These are phyloP conservation scores for Lycaon pictus DNA, from an alignment of 2,113 vertebrate genomes.

Conservation along the genomic window DNA sequence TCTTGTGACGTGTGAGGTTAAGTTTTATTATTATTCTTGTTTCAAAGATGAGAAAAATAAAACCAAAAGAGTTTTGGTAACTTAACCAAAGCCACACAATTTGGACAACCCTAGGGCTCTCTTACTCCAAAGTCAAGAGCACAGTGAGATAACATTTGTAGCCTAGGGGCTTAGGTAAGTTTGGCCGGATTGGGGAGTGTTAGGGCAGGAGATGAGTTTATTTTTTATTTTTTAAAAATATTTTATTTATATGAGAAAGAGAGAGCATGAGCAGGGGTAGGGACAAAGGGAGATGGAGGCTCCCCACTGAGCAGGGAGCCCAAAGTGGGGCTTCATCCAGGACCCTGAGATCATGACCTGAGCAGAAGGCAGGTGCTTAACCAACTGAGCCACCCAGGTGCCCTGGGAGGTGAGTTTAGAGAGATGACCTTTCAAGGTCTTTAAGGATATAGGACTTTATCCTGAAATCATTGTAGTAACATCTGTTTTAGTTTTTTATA, in stretches of 20 bases:
- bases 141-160: not conserved
- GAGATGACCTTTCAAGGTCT: not conserved
- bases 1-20: not conserved
- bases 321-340: no score
- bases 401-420: not conserved
- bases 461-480: not conserved
- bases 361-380: no score
- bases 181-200: not conserved
- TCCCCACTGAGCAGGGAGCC: no score
- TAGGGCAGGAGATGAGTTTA: not conserved
- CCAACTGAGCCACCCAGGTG: no score
- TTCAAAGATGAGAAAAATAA: constrained; percentile 32
- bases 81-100: not conserved
- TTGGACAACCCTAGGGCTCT: not conserved
- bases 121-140: constrained; percentile 27
- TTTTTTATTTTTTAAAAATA: no score
- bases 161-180: not conserved
- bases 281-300: no score
- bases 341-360: no score
- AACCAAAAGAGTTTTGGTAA: not conserved
- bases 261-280: no score
- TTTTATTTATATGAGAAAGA: no score
- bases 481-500: constrained; percentile 9
- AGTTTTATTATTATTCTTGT: not conserved
- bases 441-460: not conserved